Percentiles rank a stretch among this genome's conserved stretches.
These are phyloP conservation scores for Lamproptera curius DNA, from an alignment of 2,888 invertebrate species.

Conservation along the genomic window DNA sequence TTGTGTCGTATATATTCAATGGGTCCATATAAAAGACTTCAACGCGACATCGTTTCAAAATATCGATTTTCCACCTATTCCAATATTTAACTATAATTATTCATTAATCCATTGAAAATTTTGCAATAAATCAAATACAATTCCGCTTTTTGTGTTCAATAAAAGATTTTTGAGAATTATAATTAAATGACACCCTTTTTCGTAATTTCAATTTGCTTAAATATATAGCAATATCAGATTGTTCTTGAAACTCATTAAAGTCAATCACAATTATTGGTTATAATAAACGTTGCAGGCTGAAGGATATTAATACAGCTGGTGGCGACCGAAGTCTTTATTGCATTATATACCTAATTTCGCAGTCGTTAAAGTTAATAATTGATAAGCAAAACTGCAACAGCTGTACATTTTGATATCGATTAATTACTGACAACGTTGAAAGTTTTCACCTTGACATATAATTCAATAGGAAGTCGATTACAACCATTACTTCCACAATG, in stretches of 20 bases:
- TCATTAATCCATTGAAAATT: too few relatives aligned
- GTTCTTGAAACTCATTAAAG: not conserved
- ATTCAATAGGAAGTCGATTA: constrained; percentile 14
- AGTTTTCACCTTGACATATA: constrained; percentile 20
- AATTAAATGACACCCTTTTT: too few relatives aligned
- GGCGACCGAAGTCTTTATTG: not conserved
- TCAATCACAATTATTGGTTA: not conserved
- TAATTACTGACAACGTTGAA: constrained; percentile 13
- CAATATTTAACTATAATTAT: too few relatives aligned
- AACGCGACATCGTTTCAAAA: constrained; percentile 27
- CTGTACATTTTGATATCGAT: constrained; percentile 4
- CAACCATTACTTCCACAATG: too few relatives aligned
- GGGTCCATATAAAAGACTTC: constrained; percentile 35
- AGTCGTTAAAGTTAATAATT: not conserved
- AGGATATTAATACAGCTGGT: constrained; percentile 1
- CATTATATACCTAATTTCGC: constrained; percentile 6
- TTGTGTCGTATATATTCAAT: not conserved
- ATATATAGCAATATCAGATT: not conserved
- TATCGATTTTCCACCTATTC: not conserved
- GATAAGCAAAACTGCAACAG: not conserved
- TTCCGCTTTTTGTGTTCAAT: not conserved
- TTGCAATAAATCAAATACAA: not conserved
- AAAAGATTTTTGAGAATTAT: not conserved
- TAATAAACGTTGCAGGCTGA: not conserved
- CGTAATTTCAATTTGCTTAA: too few relatives aligned